Conservation (phyloP, 2,113 vertebrate genomes). For the Accipiter cooperii region DNA sequence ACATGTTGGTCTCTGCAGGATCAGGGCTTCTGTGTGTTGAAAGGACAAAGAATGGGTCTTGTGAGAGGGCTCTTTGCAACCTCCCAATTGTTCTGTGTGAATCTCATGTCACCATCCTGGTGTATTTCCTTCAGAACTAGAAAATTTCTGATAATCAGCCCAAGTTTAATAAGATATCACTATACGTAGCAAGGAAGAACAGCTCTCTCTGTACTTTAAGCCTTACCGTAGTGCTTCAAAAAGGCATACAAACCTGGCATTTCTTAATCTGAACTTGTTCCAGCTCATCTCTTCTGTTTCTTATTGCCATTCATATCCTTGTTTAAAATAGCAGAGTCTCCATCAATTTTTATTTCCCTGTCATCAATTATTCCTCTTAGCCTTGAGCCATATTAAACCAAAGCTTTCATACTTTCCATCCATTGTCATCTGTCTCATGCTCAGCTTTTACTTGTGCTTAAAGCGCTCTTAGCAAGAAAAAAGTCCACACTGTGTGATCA, state of each 20-base stretch:
- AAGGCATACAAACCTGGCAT: background rate
- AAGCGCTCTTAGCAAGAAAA: background rate
- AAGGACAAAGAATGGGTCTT: background rate
- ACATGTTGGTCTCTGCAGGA: background rate
- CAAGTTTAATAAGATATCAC: background rate
- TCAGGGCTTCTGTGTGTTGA: background rate
- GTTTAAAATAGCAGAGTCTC: conserved; percentile 37
- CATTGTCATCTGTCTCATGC: background rate
- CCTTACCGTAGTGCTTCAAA: background rate
- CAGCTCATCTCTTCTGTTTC: conserved; percentile 18
- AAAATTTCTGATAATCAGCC: background rate
- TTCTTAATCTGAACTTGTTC: conserved; percentile 17
- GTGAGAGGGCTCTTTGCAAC: background rate
- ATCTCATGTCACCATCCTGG: background rate
- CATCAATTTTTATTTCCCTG: conserved; percentile 43
- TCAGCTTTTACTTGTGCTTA: background rate
- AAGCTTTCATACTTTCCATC: conserved; percentile 41
- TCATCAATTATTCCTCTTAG: conserved; percentile 25
- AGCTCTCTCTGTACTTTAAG: background rate
- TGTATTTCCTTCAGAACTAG: background rate
- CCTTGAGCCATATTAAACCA: conserved; percentile 25
- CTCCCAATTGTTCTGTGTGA: background rate
- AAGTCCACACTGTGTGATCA: background rate
- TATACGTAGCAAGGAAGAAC: background rate
- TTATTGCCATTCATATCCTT: conserved; percentile 24